These are phyloP conservation scores for Ecliptopera silaceata DNA, from an alignment of 2,888 invertebrate genomes.

Conservation along the genomic window DNA sequence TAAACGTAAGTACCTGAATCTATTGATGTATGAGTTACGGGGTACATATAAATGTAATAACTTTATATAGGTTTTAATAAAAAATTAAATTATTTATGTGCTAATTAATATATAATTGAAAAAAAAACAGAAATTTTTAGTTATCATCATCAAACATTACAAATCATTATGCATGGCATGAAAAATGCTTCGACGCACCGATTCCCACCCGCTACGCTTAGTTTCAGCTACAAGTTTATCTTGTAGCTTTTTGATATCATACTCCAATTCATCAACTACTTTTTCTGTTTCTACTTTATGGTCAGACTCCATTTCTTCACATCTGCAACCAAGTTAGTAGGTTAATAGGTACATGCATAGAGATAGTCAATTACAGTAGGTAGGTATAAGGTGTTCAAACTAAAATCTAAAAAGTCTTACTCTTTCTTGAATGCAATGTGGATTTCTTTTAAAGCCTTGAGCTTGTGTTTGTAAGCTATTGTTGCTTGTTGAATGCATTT, in stretches of 20 bases:
- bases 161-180: constrained; percentile 70
- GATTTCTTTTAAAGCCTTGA: constrained; percentile 61
- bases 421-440: constrained; percentile 58
- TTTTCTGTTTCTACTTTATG: constrained; percentile 59
- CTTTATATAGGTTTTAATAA: not conserved
- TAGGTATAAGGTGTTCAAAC: no score
- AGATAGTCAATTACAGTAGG: no score
- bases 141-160: constrained; percentile 32
- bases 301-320: constrained; percentile 59
- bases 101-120: not conserved
- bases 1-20: not conserved
- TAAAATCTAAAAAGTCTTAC: constrained; percentile 49
- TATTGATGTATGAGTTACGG: not conserved
- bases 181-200: constrained; percentile 60
- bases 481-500: constrained; percentile 68
- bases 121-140: not conserved
- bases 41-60: no score
- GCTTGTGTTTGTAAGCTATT: constrained; percentile 60
- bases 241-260: constrained; percentile 64
- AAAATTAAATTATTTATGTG: not conserved
- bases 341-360: not conserved
- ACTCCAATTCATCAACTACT: constrained; percentile 63
- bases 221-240: constrained; percentile 66
- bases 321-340: constrained; percentile 43
- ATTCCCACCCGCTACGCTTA: constrained; percentile 66